phyloP scores from a whole-genome alignment of 2,797 vertebrate genomes.

The Acipenser transmontanus region DNA sequence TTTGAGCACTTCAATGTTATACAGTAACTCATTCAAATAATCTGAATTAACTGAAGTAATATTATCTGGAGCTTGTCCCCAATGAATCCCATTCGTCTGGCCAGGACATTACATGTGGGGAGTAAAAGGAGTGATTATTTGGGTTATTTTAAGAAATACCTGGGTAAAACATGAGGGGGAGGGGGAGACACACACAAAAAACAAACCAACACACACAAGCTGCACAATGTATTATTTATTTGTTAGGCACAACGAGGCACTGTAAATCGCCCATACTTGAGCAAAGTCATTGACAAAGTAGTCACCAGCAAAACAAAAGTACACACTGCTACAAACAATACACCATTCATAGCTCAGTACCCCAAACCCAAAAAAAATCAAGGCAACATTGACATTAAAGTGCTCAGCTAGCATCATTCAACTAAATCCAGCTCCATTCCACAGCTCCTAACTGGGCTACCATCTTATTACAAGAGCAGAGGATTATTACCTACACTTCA shows the following conservation, averaged over 20 bases:
- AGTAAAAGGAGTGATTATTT: too few relatives aligned
- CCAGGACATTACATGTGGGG: too few relatives aligned
- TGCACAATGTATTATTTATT: slow-evolving; percentile 71
- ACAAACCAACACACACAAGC: slow-evolving; percentile 31
- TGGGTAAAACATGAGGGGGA: background rate
- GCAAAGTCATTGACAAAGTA: slow-evolving; percentile 49
- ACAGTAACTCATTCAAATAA: too few relatives aligned
- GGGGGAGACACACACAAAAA: background rate
- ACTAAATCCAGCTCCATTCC: slow-evolving; percentile 47
- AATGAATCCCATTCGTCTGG: too few relatives aligned
- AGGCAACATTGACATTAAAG: slow-evolving; percentile 64
- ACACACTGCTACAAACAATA: slow-evolving; percentile 59
- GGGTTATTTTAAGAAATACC: too few relatives aligned
- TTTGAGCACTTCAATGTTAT: too few relatives aligned
- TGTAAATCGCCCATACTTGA: slow-evolving; percentile 55
- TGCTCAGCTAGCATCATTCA: slow-evolving; percentile 62
- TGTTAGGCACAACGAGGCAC: slow-evolving; percentile 77
- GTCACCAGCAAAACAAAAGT: slow-evolving; percentile 47
- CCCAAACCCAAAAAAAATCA: slow-evolving; percentile 34
- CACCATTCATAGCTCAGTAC: slow-evolving; percentile 61
- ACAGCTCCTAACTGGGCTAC: too few relatives aligned
- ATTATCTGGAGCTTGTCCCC: too few relatives aligned
- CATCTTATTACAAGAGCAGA: too few relatives aligned
- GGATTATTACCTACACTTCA: too few relatives aligned
- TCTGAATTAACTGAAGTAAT: too few relatives aligned